Evolutionary conservation across 2,113 vertebrate species (phyloP).

Genomic region (Lycocorax pyrrhopterus): DNA sequence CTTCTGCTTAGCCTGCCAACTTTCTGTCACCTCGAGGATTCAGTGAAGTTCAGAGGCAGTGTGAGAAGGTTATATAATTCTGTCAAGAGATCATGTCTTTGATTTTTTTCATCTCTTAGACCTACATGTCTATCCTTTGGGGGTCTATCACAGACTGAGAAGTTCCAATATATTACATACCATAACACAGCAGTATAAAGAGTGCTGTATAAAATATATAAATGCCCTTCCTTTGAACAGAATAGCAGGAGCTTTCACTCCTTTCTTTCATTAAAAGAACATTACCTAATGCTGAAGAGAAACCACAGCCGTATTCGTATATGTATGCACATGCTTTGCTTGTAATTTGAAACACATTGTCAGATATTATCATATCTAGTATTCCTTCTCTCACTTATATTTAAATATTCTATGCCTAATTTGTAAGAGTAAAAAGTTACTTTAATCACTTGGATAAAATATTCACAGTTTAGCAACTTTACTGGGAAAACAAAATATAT

Average conservation of each 20-base stretch:
- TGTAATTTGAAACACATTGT: slow-evolving; percentile 55
- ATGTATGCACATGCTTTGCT: slow-evolving; percentile 11
- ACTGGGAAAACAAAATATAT: slow-evolving; percentile 1
- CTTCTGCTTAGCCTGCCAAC: slow-evolving; percentile 31
- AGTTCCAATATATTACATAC: slow-evolving; percentile 57
- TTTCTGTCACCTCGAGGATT: slow-evolving; percentile 30
- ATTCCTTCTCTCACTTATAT: background rate
- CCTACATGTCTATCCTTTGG: slow-evolving; percentile 34
- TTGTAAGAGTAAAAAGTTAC: background rate
- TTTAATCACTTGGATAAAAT: background rate
- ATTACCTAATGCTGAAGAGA: slow-evolving; percentile 37
- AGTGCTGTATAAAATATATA: slow-evolving; percentile 36
- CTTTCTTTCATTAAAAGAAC: slow-evolving; percentile 41
- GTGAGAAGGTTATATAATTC: slow-evolving; percentile 49
- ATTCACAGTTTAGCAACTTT: slow-evolving; percentile 4
- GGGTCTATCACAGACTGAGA: slow-evolving; percentile 37
- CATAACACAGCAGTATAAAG: slow-evolving; percentile 35
- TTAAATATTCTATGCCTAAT: background rate
- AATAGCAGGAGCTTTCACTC: slow-evolving; percentile 37
- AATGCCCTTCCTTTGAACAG: slow-evolving; percentile 41
- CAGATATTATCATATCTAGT: slow-evolving; percentile 8
- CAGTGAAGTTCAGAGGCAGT: slow-evolving; percentile 30
- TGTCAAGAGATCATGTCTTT: slow-evolving; percentile 51
- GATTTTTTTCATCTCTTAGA: slow-evolving; percentile 43
- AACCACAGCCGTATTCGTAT: slow-evolving; percentile 35